Conservation (phyloP, 1,140 invertebrate genomes). For the Aleiodes sp. region DNA sequence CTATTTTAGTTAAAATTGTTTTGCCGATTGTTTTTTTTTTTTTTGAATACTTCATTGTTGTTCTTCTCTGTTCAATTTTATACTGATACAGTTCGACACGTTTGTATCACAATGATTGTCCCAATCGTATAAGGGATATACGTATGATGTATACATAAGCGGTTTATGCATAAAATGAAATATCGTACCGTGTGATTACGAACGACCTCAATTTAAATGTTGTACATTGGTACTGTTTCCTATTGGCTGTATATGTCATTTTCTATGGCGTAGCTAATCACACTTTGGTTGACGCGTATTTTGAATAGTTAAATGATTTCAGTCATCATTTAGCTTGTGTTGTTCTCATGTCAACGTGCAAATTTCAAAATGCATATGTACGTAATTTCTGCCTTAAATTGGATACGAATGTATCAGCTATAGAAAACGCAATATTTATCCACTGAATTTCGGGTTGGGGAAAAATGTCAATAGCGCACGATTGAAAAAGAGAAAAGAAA, state of each 20-base stretch:
- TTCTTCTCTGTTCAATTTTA: not conserved
- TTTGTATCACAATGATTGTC: not conserved
- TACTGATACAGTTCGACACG: not conserved
- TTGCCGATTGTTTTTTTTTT: no score
- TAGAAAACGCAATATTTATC: no score
- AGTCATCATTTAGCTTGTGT: not conserved
- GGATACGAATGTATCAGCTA: no score
- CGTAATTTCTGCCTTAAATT: no score
- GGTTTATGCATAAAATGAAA: conserved; percentile 7
- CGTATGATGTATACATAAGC: conserved; percentile 1
- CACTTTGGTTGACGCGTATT: not conserved
- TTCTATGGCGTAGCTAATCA: not conserved
- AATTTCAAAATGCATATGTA: not conserved
- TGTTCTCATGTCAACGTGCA: not conserved
- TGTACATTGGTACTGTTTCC: not conserved
- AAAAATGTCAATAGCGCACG: no score
- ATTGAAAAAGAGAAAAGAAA: no score
- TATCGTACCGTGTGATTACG: not conserved
- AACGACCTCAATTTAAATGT: conserved; percentile 12
- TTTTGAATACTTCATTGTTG: not conserved
- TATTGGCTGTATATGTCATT: not conserved
- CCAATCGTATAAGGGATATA: not conserved
- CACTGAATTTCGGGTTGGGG: no score
- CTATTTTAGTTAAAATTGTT: not conserved
- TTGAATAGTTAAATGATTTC: not conserved